phyloP scores from a whole-genome alignment of 1,140 invertebrate genomes.

The Brachionus rotundiformis region DNA sequence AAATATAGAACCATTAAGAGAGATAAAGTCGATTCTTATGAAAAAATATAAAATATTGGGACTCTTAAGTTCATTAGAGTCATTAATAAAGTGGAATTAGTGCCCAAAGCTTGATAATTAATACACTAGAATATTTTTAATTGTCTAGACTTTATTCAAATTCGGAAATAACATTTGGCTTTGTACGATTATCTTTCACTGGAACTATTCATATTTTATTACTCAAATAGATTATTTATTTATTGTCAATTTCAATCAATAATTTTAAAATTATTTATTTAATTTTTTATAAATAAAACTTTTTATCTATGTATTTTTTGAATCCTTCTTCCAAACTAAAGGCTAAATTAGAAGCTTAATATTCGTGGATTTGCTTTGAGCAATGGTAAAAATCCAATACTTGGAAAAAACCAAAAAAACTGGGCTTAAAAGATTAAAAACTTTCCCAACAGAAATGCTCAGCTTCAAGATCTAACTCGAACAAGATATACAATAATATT shows the following conservation, averaged over 20 bases:
- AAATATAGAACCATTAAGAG: too few species aligned
- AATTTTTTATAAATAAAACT: too few species aligned
- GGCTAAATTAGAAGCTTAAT: too few species aligned
- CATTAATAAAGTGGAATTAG: background rate
- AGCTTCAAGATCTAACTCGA: background rate
- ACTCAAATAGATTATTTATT: too few species aligned
- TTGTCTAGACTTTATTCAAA: slow-evolving; percentile 8
- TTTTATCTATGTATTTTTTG: too few species aligned
- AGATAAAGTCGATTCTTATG: background rate
- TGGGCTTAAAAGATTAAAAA: background rate
- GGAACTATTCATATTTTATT: background rate
- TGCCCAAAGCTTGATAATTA: background rate
- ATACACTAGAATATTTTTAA: background rate
- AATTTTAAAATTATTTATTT: too few species aligned
- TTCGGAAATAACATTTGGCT: background rate
- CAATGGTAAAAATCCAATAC: background rate
- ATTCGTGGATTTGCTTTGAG: background rate
- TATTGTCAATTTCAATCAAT: background rate
- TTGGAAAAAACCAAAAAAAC: background rate
- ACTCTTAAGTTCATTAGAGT: background rate
- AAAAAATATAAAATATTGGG: background rate
- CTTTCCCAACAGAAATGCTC: background rate
- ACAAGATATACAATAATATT: background rate
- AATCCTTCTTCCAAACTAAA: too few species aligned
- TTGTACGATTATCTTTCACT: background rate